Evolutionary conservation across 2,888 invertebrate species (phyloP).

Genomic region (Pristionchus mayeri): DNA sequence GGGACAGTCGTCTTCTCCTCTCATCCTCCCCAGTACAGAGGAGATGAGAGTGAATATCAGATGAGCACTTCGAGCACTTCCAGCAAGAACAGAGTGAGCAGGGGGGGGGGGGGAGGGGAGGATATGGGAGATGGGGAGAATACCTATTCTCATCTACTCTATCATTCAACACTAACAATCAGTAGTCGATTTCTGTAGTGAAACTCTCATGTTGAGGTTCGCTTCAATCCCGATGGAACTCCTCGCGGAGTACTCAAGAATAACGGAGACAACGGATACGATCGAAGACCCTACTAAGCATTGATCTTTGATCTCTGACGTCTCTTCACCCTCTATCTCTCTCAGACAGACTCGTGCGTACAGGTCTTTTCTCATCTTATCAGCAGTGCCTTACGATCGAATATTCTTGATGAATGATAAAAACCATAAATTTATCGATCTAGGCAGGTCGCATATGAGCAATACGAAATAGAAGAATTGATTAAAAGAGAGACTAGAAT

Average conservation of each 20-base stretch:
- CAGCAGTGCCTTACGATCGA: not conserved
- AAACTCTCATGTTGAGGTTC: constrained; percentile 56
- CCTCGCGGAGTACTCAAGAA: constrained; percentile 74
- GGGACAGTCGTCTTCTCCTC: constrained; percentile 75
- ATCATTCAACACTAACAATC: too few species aligned
- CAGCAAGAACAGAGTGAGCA: constrained; percentile 52
- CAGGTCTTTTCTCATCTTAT: constrained; percentile 15
- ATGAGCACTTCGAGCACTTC: constrained; percentile 42
- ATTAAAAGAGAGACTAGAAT: not conserved
- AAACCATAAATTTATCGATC: constrained; percentile 28
- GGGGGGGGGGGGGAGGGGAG: too few species aligned
- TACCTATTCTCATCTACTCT: too few species aligned
- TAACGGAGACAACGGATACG: constrained; percentile 51
- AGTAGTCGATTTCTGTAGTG: not conserved
- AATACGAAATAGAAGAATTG: not conserved
- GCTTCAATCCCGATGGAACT: constrained; percentile 76
- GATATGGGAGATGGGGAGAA: too few species aligned
- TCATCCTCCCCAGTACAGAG: constrained; percentile 74
- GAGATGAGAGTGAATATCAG: constrained; percentile 49
- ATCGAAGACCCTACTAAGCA: constrained; percentile 53
- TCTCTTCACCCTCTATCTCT: not conserved
- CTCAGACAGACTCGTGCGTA: not conserved
- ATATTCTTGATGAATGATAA: constrained; percentile 6
- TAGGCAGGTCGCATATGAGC: constrained; percentile 5
- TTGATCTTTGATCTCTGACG: constrained; percentile 3